Evolutionary conservation across 2,888 invertebrate genomes (phyloP).

Genomic region (Aelia acuminata): DNA sequence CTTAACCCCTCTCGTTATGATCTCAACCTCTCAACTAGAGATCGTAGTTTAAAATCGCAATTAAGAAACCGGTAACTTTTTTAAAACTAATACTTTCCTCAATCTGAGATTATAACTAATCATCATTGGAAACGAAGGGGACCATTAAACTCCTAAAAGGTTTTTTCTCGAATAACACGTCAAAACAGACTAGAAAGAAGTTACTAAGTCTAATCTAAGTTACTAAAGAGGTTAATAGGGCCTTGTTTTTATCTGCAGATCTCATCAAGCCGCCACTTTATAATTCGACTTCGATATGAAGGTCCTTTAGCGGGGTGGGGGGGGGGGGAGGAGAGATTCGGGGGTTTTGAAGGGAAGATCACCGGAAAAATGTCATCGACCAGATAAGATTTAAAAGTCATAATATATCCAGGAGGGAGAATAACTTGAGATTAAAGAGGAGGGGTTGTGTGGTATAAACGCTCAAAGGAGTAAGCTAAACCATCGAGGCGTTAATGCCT

Average conservation of each 20-base stretch:
- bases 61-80: neutral
- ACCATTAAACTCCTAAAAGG: neutral
- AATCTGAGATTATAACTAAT: neutral
- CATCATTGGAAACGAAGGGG: neutral
- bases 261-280: conserved; percentile 33
- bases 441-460: neutral
- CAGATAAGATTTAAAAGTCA: conserved; percentile 46
- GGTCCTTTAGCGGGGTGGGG: neutral
- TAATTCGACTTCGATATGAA: conserved; percentile 15
- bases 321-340: neutral
- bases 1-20: neutral
- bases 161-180: neutral
- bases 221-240: conserved; percentile 3
- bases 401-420: conserved; percentile 40
- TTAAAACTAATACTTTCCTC: neutral
- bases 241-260: neutral
- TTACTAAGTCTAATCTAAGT: conserved; percentile 9
- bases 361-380: neutral
- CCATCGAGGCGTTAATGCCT: conserved; percentile 42
- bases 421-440: conserved; percentile 42
- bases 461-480: conserved; percentile 18
- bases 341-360: neutral
- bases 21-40: too few species aligned
- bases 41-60: neutral
- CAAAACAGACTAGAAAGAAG: neutral